Evolutionary conservation across 2,113 vertebrate genomes (phyloP).

Genomic region (Prionailurus viverrinus): DNA sequence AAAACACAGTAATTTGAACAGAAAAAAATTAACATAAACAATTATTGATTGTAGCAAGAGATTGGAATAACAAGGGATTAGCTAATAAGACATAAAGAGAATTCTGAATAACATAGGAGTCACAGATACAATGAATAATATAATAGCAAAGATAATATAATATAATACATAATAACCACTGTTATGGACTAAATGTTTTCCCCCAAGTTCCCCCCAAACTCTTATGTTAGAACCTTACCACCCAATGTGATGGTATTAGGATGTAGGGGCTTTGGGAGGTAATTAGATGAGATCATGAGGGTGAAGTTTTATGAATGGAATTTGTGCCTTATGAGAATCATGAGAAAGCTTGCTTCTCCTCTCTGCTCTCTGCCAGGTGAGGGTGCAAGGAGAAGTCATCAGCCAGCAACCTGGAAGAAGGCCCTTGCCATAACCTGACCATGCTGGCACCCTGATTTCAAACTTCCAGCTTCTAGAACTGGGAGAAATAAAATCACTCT

Average conservation of each 20-base stretch:
- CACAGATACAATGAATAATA: not conserved
- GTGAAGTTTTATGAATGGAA: not conserved
- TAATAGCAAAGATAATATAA: not conserved
- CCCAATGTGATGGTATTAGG: not conserved
- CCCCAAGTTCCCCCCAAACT: not conserved
- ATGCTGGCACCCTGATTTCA: not conserved
- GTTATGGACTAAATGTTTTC: not conserved
- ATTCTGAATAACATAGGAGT: not conserved
- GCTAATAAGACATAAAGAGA: not conserved
- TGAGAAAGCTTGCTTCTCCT: not conserved
- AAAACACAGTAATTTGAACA: not conserved
- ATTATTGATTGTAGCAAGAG: not conserved
- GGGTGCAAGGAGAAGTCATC: not conserved
- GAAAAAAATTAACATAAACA: not conserved
- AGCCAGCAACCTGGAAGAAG: not conserved
- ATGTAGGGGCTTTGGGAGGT: not conserved
- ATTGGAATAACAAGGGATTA: not conserved
- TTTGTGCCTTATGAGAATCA: not conserved
- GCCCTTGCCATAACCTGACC: not conserved
- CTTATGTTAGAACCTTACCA: not conserved
- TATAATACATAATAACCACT: not conserved
- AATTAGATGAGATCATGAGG: not conserved
- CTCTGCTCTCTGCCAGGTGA: not conserved
- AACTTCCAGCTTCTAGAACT: not conserved
- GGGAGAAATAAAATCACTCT: not conserved